Percentiles rank a stretch among this genome's conserved stretches.
Conservation (phyloP, 92 coral and sea anemone species). For the Heteractis magnifica region DNA sequence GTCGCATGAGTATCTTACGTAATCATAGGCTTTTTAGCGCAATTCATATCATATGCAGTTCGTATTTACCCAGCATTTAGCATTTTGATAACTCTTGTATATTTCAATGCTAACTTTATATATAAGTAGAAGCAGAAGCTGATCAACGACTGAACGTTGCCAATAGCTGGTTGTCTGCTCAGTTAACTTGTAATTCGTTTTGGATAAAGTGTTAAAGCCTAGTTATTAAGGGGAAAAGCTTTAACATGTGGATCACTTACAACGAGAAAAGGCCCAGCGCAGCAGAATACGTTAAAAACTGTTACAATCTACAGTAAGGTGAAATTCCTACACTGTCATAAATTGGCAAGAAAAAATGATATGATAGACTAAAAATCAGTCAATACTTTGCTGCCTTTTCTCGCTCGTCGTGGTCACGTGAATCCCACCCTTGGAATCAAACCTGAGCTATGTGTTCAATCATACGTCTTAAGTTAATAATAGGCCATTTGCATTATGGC, state of each 20-base stretch:
- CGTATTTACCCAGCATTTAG: no score
- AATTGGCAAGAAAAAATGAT: not conserved
- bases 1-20: no score
- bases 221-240: not conserved
- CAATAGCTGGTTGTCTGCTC: no score
- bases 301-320: no score
- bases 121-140: no score
- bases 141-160: no score
- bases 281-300: not conserved
- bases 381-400: not conserved
- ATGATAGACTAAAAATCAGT: no score
- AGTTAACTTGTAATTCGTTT: not conserved
- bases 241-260: not conserved
- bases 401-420: not conserved
- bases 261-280: not conserved
- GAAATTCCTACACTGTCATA: not conserved
- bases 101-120: no score
- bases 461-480: not conserved
- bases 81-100: no score
- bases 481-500: no score
- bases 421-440: not conserved
- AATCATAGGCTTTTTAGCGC: no score
- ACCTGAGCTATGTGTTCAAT: not conserved
- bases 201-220: not conserved
- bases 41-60: no score